phyloP scores from a whole-genome alignment of 2,888 invertebrate species.

The Phasia obesa region DNA sequence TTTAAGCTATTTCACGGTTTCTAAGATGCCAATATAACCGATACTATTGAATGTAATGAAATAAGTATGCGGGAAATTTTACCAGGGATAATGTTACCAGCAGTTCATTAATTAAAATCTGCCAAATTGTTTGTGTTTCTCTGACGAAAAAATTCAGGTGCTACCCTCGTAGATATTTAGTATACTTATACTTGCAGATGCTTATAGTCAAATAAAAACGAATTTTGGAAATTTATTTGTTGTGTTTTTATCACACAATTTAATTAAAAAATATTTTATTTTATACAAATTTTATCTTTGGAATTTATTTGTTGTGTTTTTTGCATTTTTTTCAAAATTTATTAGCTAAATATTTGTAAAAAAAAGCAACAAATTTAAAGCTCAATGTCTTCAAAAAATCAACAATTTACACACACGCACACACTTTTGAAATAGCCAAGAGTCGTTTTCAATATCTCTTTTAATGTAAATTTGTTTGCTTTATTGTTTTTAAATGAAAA shows the following conservation, averaged over 20 bases:
- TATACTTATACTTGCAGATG: background rate
- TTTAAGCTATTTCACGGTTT: too few relatives aligned
- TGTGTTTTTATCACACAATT: background rate
- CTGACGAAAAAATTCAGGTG: background rate
- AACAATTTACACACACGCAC: too few relatives aligned
- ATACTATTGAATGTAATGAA: too few relatives aligned
- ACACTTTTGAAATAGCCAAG: conserved; percentile 27
- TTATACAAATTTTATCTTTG: background rate
- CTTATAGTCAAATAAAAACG: background rate
- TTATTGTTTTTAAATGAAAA: conserved; percentile 25
- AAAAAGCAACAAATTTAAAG: conserved; percentile 33
- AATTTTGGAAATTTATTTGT: background rate
- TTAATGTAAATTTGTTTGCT: conserved; percentile 5
- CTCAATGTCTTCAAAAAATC: conserved; percentile 45
- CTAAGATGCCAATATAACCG: too few relatives aligned
- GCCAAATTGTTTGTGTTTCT: background rate
- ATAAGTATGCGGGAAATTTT: too few relatives aligned
- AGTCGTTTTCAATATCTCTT: conserved; percentile 36
- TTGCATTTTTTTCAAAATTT: conserved; percentile 32
- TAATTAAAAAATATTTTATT: background rate
- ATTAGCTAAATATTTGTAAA: conserved; percentile 53
- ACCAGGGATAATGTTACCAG: too few relatives aligned
- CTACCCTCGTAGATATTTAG: background rate
- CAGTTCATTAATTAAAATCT: too few relatives aligned
- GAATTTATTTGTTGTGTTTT: too few relatives aligned